A percentile compares a stretch with the other conserved stretches of the same genome.
phyloP scores from a whole-genome alignment of 1,140 invertebrate species.

The Nebria ingens region DNA sequence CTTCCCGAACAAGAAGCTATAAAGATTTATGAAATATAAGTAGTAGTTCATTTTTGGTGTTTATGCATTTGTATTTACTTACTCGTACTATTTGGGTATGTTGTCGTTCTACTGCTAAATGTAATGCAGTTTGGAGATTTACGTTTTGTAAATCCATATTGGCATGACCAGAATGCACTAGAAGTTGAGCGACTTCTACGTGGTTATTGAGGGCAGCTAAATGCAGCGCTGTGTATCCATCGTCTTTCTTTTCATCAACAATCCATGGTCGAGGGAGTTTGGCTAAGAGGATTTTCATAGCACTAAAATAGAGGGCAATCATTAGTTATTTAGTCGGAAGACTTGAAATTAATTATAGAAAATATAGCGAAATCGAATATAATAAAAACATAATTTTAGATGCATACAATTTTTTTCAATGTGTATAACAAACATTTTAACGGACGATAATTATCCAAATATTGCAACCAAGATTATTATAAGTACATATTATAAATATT shows the following conservation, averaged over 20 bases:
- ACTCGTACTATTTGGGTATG: constrained; percentile 90
- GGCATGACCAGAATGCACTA: constrained; percentile 78
- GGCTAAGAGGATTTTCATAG: constrained; percentile 85
- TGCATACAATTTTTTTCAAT: too few species aligned
- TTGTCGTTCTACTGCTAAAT: constrained; percentile 90
- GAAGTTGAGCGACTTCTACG: constrained; percentile 88
- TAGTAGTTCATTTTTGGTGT: constrained; percentile 3
- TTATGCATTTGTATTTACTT: constrained; percentile 27
- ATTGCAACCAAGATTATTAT: too few species aligned
- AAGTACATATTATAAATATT: too few species aligned
- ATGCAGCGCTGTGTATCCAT: constrained; percentile 94
- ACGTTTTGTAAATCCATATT: constrained; percentile 90
- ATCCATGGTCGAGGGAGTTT: constrained; percentile 93
- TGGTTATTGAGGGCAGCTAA: constrained; percentile 95
- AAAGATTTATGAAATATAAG: constrained; percentile 21
- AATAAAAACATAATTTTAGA: too few species aligned
- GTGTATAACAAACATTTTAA: too few species aligned
- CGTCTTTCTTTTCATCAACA: constrained; percentile 96
- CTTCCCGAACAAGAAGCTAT: constrained; percentile 79
- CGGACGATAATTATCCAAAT: too few species aligned
- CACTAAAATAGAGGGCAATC: too few species aligned
- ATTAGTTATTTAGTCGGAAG: too few species aligned
- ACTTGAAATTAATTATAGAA: too few species aligned
- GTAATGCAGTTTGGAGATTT: constrained; percentile 91
- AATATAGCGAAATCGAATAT: too few species aligned